These are phyloP conservation scores for Ceyx erithaca DNA, from an alignment of 2,797 vertebrate species.

Conservation along the genomic window DNA sequence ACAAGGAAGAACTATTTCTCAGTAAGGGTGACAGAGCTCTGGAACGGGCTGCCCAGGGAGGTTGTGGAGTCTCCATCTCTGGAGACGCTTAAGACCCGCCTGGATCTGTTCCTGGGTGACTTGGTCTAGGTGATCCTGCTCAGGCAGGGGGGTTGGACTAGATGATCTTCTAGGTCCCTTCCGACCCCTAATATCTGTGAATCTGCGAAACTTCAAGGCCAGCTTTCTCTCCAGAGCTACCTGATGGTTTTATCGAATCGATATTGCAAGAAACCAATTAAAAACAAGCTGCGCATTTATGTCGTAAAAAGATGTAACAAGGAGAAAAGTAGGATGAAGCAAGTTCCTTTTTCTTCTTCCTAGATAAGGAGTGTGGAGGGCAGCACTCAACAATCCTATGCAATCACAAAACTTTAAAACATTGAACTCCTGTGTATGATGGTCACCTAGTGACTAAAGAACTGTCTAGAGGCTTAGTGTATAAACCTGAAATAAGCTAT, in stretches of 20 bases:
- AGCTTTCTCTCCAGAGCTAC: conserved; percentile 26
- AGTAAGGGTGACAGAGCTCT: no score
- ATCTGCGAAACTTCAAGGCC: background rate
- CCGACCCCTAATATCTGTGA: no score
- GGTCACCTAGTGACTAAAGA: conserved; percentile 14
- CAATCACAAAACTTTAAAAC: background rate
- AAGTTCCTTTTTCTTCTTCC: background rate
- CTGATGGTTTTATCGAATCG: background rate
- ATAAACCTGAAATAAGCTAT: background rate
- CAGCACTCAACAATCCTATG: background rate
- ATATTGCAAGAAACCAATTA: conserved; percentile 15
- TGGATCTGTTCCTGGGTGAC: no score
- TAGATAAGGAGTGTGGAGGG: background rate
- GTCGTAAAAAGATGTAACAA: conserved; percentile 2
- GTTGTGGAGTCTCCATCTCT: no score
- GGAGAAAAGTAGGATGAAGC: background rate
- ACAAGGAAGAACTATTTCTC: no score
- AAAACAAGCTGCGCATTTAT: conserved; percentile 25
- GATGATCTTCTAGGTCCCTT: no score
- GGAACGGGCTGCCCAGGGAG: no score
- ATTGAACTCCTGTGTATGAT: background rate
- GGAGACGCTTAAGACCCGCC: no score
- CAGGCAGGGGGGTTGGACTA: no score
- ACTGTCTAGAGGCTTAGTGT: background rate
- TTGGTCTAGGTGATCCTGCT: no score